Evolutionary conservation across 1,140 invertebrate species (phyloP).

Genomic region (Sinonovacula constricta): DNA sequence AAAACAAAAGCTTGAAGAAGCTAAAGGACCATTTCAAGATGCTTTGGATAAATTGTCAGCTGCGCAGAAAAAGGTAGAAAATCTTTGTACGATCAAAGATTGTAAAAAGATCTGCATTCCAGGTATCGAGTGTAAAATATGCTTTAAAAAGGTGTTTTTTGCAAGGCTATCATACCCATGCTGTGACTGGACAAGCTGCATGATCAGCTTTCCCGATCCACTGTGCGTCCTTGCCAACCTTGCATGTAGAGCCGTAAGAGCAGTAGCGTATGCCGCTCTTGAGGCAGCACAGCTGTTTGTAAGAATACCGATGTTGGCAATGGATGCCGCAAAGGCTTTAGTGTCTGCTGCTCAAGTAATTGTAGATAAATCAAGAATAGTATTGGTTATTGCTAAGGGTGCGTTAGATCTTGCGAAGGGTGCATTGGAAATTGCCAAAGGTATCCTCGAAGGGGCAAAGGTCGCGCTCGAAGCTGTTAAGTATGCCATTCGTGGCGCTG

Average conservation of each 20-base stretch:
- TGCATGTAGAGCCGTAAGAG: constrained; percentile 36
- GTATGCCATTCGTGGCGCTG: constrained; percentile 20
- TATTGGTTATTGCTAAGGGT: constrained; percentile 44
- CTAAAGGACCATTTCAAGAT: constrained; percentile 45
- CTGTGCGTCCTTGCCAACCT: constrained; percentile 36
- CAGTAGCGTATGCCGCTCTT: constrained; percentile 27
- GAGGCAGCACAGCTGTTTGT: constrained; percentile 41
- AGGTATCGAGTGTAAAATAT: constrained; percentile 41
- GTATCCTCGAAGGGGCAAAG: constrained; percentile 19
- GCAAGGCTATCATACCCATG: constrained; percentile 35
- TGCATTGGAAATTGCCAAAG: constrained; percentile 46
- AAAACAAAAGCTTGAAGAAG: constrained; percentile 49
- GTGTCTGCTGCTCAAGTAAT: constrained; percentile 39
- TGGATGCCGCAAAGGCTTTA: constrained; percentile 35
- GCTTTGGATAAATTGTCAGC: constrained; percentile 34
- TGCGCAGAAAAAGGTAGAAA: constrained; percentile 49
- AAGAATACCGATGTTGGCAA: constrained; percentile 19
- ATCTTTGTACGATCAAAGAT: constrained; percentile 46
- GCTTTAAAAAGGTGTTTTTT: not conserved
- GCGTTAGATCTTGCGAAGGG: constrained; percentile 37
- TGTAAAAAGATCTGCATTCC: constrained; percentile 53
- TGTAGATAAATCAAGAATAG: constrained; percentile 54
- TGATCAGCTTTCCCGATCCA: constrained; percentile 46
- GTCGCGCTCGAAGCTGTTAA: constrained; percentile 46
- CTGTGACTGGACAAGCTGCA: constrained; percentile 39